Evolutionary conservation across 1,140 invertebrate genomes (phyloP).

Genomic region (Camponotus floridanus): DNA sequence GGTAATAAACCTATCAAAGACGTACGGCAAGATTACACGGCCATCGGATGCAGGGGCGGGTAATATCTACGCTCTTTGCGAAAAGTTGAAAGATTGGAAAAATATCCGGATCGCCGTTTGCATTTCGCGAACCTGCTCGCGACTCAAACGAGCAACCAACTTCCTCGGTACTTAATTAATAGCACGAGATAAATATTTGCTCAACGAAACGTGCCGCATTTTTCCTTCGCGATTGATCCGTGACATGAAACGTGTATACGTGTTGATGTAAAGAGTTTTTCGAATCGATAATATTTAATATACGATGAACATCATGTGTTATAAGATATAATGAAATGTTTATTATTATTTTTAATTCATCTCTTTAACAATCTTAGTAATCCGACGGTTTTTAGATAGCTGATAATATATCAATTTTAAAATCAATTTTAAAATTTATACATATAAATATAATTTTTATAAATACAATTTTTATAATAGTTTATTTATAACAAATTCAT

Average conservation of each 20-base stretch:
- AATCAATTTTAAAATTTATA: neutral
- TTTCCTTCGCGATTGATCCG: conserved; percentile 19
- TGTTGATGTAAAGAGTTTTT: neutral
- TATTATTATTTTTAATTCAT: neutral
- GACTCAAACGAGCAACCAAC: conserved; percentile 30
- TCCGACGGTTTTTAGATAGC: neutral
- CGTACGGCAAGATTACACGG: conserved; percentile 41
- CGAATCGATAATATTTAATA: neutral
- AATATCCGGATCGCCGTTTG: conserved; percentile 52
- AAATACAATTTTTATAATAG: no score
- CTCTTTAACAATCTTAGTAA: neutral
- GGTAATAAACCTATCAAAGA: conserved; percentile 62
- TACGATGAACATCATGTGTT: no score
- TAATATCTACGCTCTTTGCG: conserved; percentile 41
- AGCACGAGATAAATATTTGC: conserved; percentile 48
- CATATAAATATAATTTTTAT: no score
- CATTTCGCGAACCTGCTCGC: conserved; percentile 32
- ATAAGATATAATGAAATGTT: neutral
- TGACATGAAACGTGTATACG: neutral
- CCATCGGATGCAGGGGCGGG: neutral
- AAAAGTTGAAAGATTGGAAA: conserved; percentile 50
- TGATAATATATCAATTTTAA: neutral
- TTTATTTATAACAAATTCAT: neutral
- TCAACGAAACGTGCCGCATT: conserved; percentile 12
- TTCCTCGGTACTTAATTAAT: conserved; percentile 54